Conservation (phyloP, 2,113 vertebrate species). For the Lagenorhynchus albirostris region DNA sequence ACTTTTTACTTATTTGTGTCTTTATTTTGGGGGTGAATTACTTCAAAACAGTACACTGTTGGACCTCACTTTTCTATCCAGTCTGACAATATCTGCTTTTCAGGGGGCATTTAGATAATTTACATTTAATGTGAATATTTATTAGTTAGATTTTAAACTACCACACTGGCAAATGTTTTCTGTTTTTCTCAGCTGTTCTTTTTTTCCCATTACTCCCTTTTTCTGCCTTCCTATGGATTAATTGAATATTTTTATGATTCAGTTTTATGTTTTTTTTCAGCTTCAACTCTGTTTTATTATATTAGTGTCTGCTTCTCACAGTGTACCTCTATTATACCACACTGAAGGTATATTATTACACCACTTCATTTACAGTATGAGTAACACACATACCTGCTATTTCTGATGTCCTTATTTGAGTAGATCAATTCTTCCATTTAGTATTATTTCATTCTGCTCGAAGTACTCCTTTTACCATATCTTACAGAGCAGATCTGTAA, state of each 20-base stretch:
- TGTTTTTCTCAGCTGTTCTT: neutral
- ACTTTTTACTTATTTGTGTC: neutral
- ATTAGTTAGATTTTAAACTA: neutral
- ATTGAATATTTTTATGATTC: neutral
- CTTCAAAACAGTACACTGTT: no score
- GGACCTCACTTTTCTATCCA: neutral
- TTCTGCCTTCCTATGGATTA: neutral
- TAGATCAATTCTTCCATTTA: rapidly evolving
- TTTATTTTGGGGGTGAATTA: neutral
- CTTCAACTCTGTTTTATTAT: neutral
- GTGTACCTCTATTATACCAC: rapidly evolving
- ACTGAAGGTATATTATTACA: rapidly evolving
- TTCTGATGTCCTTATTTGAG: neutral
- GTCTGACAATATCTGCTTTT: neutral
- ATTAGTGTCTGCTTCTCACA: neutral
- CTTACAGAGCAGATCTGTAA: neutral
- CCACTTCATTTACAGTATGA: no score
- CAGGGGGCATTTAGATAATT: neutral
- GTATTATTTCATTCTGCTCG: neutral
- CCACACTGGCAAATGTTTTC: no score
- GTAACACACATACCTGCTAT: rapidly evolving
- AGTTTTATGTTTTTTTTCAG: neutral
- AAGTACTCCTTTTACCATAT: neutral
- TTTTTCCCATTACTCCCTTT: neutral
- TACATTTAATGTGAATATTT: neutral